Evolutionary conservation across 1,140 invertebrate genomes (phyloP), one percentile per base, ranked within the genome.

Genomic region (Platorchestia sp.): DNA sequence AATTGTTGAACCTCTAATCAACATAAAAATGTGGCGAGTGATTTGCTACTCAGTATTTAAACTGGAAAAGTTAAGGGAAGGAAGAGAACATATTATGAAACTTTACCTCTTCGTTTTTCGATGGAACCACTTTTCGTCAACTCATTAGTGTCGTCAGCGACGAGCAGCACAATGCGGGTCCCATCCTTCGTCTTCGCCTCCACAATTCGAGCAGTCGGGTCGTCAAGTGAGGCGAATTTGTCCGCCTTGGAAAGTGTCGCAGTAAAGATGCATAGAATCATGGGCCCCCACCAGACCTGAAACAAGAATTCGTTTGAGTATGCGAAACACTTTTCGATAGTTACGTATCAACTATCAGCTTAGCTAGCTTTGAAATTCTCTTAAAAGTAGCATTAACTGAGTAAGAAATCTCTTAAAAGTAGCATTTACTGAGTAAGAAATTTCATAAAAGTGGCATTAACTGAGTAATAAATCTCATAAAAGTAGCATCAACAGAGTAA

Each of bases 21-120:
- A 3, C 36, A 27, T 22, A 22, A 75, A 75, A 75, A 75, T 22
- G 1, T 36, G 14, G 36, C 7, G 36, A 10, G 59, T 75, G 36
- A 19, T 75, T 75, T 36, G 59, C 1, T 75, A 22, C 14, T 36
- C 1, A 14, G 27, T 75, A 75, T 19, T 75, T 36, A 75, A 36
- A 75, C 36, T 10, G 3, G 27, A 75, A 75, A 36, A 36, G 36
- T 75, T 75, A 27, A 75, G 59, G 59, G 59, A 75, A 1, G 27
- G 36, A 22, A 75, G 3, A 40, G 86, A n/a, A 40, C 95, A 75
- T 36, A 36, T 36, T 19, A 75, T 86, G 44, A 95, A 41, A 89
- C 5, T 43, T 22, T 89, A 95, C 89, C 96, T 95, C 86, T 95
- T 95, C 95, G 45, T 86, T 95, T 95, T 90, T 95, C 95, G 6